Evolutionary conservation across 2,797 vertebrate genomes (phyloP).

Genomic region (Cossypha dichroa): DNA sequence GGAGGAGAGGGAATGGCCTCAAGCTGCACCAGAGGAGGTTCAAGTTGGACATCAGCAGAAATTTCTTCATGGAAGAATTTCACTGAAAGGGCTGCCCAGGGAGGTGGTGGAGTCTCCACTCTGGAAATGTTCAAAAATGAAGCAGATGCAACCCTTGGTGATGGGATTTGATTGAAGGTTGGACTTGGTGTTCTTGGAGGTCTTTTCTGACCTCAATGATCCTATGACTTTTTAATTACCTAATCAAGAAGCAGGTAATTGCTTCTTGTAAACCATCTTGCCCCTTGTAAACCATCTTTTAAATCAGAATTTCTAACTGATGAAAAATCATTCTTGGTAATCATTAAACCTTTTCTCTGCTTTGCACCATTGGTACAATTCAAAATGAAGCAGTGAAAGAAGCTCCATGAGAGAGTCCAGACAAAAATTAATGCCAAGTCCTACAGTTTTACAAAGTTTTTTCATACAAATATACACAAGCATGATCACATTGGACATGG

Average conservation of each 20-base stretch:
- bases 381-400: not conserved
- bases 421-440: not conserved
- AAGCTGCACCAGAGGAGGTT: rapidly evolving
- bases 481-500: rapidly evolving
- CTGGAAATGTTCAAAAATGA: not conserved
- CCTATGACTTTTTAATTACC: not conserved
- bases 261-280: too few relatives aligned
- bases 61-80: not conserved
- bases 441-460: not conserved
- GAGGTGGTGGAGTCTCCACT: not conserved
- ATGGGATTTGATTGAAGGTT: not conserved
- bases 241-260: not conserved
- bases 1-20: rapidly evolving
- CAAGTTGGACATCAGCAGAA: rapidly evolving
- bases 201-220: rapidly evolving
- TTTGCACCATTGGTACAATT: not conserved
- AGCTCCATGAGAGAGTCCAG: rapidly evolving
- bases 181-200: not conserved
- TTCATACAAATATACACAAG: not conserved
- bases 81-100: not conserved
- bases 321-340: not conserved
- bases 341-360: not conserved
- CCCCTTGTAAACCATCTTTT: not conserved
- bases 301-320: not conserved
- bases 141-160: too few relatives aligned